Percentiles rank a stretch among this genome's conserved stretches.
Evolutionary conservation across 1,140 invertebrate genomes (phyloP).

Genomic region (Globodera rostochiensis): DNA sequence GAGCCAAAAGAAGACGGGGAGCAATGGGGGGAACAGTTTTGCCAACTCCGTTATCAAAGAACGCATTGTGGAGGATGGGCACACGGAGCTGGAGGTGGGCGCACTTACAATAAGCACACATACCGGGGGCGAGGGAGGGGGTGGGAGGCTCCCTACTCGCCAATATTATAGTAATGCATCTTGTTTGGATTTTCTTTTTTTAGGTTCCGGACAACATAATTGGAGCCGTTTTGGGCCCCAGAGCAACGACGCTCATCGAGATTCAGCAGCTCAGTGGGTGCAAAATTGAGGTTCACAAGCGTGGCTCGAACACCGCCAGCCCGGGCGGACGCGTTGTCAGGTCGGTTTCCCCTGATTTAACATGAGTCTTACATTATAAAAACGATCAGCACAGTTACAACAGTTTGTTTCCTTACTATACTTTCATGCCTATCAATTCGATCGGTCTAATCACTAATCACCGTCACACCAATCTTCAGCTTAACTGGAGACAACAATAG

Average conservation of each 20-base stretch:
- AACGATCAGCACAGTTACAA: slow-evolving; percentile 12
- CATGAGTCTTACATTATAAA: slow-evolving; percentile 8
- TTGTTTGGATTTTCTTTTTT: not conserved
- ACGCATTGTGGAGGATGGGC: slow-evolving; percentile 39
- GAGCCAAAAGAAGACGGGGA: slow-evolving; percentile 50
- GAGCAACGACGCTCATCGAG: slow-evolving; percentile 90
- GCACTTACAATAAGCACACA: no score
- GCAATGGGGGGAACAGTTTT: slow-evolving; percentile 34
- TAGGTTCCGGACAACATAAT: slow-evolving; percentile 79
- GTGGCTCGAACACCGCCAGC: slow-evolving; percentile 91
- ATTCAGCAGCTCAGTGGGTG: slow-evolving; percentile 93
- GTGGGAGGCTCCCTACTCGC: no score
- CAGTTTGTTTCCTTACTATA: not conserved
- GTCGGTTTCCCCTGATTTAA: slow-evolving; percentile 25
- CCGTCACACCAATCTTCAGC: slow-evolving; percentile 43
- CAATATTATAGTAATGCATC: not conserved
- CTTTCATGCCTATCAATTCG: not conserved
- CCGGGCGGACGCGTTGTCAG: slow-evolving; percentile 94
- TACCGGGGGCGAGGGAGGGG: no score
- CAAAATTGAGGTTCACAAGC: slow-evolving; percentile 97
- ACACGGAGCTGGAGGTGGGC: slow-evolving; percentile 69
- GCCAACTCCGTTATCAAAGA: slow-evolving; percentile 54
- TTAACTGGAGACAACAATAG: slow-evolving; percentile 53
- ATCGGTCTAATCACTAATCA: slow-evolving; percentile 1
- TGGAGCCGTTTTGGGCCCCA: slow-evolving; percentile 91